These are phyloP conservation scores for Fregata magnificens DNA, from an alignment of 2,113 vertebrate genomes.

Conservation along the genomic window DNA sequence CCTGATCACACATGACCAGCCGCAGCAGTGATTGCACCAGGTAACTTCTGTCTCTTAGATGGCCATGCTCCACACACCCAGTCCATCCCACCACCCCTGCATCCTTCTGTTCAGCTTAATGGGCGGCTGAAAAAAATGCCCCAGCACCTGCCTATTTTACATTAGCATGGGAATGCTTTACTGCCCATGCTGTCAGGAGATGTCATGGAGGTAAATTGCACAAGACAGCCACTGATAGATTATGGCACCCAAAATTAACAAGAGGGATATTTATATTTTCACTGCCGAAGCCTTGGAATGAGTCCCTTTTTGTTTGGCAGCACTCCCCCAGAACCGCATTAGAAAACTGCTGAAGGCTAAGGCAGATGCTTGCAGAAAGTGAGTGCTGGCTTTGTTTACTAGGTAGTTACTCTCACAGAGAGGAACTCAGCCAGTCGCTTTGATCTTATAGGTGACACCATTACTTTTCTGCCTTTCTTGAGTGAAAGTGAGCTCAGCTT, in stretches of 20 bases:
- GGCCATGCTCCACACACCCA: not conserved
- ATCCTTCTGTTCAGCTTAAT: not conserved
- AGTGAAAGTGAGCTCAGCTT: not conserved
- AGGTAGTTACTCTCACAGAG: not conserved
- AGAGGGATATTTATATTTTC: conserved; percentile 25
- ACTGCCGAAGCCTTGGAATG: not conserved
- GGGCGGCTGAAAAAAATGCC: not conserved
- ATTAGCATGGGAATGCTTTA: not conserved
- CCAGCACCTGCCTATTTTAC: not conserved
- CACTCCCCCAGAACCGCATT: not conserved
- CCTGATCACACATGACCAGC: not conserved
- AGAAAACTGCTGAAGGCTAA: not conserved
- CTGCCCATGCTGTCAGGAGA: not conserved
- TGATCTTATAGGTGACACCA: not conserved
- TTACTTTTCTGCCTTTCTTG: not conserved
- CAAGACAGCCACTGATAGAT: conserved; percentile 17
- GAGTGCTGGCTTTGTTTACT: not conserved
- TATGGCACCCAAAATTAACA: conserved; percentile 23
- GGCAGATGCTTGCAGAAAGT: not conserved
- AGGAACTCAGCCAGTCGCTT: not conserved
- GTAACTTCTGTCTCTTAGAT: not conserved
- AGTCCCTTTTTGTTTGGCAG: conserved; percentile 2
- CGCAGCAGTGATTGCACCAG: fast-evolving
- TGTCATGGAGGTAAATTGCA: not conserved
- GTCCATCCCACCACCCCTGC: fast-evolving